These are phyloP conservation scores for Apodemia zela DNA, from an alignment of 2,888 invertebrate genomes.

Conservation along the genomic window DNA sequence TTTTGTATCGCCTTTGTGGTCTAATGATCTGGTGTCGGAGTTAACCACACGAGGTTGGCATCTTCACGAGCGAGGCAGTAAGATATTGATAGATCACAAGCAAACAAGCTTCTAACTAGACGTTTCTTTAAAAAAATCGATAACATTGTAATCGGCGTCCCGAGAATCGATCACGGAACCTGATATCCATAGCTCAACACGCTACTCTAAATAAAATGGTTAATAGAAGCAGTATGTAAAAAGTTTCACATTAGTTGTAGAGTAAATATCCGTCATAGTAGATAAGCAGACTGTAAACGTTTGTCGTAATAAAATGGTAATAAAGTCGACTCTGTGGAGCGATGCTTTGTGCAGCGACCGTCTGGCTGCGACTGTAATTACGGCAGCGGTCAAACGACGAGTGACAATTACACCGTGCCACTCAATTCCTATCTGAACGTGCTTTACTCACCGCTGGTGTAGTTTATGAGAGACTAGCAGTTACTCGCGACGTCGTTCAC, in stretches of 20 bases:
- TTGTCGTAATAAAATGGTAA: conserved; percentile 4
- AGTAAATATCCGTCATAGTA: not conserved
- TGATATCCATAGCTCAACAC: no score
- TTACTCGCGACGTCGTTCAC: no score
- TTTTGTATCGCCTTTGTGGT: no score
- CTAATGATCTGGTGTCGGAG: no score
- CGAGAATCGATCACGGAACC: no score
- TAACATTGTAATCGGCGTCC: no score
- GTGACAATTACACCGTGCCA: conserved; percentile 23
- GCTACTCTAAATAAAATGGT: no score
- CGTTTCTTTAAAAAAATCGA: no score
- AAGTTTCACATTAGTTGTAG: not conserved
- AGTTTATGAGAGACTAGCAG: conserved; percentile 1
- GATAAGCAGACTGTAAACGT: not conserved
- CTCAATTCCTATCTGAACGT: conserved; percentile 21
- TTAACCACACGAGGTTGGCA: no score
- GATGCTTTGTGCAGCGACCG: not conserved
- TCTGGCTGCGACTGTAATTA: conserved; percentile 20
- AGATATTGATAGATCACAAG: no score
- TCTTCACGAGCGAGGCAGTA: no score
- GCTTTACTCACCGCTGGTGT: not conserved
- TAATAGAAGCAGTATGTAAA: not conserved
- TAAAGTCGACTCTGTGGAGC: not conserved
- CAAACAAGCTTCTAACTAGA: no score
- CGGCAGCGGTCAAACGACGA: conserved; percentile 23